Conservation (phyloP, 2,888 invertebrate genomes). For the Athalia rosae region DNA sequence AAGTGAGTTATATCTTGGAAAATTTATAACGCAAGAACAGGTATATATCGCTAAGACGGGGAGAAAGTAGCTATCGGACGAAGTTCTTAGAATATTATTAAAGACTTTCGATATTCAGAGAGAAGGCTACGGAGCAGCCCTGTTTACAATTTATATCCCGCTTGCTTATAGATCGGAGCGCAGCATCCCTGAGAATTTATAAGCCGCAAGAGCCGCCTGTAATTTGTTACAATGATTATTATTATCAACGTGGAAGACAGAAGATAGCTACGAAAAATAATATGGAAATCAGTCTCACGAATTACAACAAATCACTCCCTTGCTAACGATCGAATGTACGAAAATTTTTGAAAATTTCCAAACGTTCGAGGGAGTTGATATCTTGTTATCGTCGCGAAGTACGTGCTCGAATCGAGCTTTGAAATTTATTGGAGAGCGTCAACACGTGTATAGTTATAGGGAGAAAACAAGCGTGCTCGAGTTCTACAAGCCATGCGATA, state of each 20-base stretch:
- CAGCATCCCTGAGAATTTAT: neutral
- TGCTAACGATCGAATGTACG: no score
- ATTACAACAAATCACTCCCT: no score
- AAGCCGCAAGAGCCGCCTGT: neutral
- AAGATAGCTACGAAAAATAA: constrained; percentile 1
- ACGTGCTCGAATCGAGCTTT: neutral
- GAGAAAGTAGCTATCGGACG: constrained; percentile 12
- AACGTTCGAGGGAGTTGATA: no score
- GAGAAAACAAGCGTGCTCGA: neutral
- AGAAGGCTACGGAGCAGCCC: neutral
- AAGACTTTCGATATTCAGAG: constrained; percentile 10
- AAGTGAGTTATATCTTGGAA: neutral
- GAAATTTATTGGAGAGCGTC: neutral
- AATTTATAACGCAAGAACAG: neutral
- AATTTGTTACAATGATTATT: constrained; percentile 11
- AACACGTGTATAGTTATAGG: no score
- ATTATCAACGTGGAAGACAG: constrained; percentile 7
- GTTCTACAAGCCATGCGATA: neutral
- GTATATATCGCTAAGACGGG: neutral
- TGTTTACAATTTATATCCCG: constrained; percentile 13
- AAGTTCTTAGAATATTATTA: constrained; percentile 19
- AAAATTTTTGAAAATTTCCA: no score
- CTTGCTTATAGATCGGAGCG: no score
- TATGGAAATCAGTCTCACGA: constrained; percentile 1
- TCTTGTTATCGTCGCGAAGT: neutral